Evolutionary conservation across 2,888 invertebrate genomes (phyloP).

Genomic region (Acanthopleura granulata): DNA sequence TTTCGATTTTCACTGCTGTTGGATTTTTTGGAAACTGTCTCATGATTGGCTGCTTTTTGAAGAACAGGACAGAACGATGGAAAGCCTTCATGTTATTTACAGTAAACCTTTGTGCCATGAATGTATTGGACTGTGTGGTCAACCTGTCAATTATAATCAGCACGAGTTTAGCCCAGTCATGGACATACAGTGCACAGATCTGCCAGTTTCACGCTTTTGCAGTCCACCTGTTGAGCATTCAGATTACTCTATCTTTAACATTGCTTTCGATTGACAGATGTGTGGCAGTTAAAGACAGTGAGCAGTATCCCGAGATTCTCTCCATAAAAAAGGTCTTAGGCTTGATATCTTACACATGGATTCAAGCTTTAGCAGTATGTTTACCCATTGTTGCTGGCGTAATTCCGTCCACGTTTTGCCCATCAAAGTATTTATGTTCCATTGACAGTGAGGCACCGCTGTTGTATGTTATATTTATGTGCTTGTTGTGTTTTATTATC

Average conservation of each 20-base stretch:
- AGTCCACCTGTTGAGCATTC: conserved; percentile 48
- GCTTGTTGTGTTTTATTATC: conserved; percentile 47
- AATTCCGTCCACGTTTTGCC: conserved; percentile 42
- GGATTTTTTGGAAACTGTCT: conserved; percentile 55
- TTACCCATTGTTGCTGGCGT: conserved; percentile 48
- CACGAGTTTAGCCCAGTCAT: conserved; percentile 44
- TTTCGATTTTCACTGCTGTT: conserved; percentile 46
- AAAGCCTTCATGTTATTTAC: conserved; percentile 48
- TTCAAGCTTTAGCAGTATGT: conserved; percentile 54
- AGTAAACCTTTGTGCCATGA: conserved; percentile 50
- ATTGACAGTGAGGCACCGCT: conserved; percentile 45
- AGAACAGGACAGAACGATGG: conserved; percentile 42
- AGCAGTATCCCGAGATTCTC: conserved; percentile 41
- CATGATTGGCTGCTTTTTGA: conserved; percentile 50
- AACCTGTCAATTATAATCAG: conserved; percentile 59
- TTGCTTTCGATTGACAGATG: conserved; percentile 52
- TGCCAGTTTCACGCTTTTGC: conserved; percentile 55
- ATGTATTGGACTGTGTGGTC: conserved; percentile 52
- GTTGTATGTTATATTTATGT: conserved; percentile 42
- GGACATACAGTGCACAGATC: conserved; percentile 47
- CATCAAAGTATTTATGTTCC: conserved; percentile 51
- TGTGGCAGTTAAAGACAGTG: conserved; percentile 47
- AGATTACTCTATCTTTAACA: conserved; percentile 45
- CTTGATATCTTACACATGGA: conserved; percentile 52
- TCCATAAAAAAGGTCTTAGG: conserved; percentile 35